Conservation (phyloP, 2,797 vertebrate species). For the Atherinosoma microstoma region DNA sequence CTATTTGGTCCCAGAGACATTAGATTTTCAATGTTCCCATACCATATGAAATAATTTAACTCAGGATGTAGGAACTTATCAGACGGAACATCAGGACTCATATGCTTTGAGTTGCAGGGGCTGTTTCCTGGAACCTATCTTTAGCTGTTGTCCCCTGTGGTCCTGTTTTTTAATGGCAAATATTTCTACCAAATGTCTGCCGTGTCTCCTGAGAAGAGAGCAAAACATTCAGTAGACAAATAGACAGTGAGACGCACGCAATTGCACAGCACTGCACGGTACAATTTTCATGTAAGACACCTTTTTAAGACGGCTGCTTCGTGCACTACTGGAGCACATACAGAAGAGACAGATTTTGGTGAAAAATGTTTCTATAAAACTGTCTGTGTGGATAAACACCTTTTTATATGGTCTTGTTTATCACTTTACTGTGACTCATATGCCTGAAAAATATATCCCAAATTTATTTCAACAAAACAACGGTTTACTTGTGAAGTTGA, state of each 20-base stretch:
- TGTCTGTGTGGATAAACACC: conserved; percentile 45
- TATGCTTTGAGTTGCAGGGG: conserved; percentile 63
- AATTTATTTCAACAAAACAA: conserved; percentile 20
- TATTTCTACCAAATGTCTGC: conserved; percentile 72
- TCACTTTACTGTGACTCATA: conserved; percentile 23
- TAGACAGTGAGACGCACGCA: conserved; percentile 50
- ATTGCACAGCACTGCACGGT: conserved; percentile 44
- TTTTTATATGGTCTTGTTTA: conserved; percentile 39
- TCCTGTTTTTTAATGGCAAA: conserved; percentile 71
- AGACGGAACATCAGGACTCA: conserved; percentile 69
- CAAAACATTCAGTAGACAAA: conserved; percentile 65
- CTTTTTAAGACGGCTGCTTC: conserved; percentile 67
- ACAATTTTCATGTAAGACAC: conserved; percentile 62
- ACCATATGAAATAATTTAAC: conserved; percentile 68
- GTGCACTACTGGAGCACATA: conserved; percentile 70
- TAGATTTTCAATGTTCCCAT: conserved; percentile 37
- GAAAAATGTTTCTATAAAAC: conserved; percentile 47
- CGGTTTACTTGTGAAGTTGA: conserved; percentile 13
- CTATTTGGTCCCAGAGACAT: conserved; percentile 40
- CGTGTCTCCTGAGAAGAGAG: conserved; percentile 64
- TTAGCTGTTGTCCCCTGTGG: conserved; percentile 68
- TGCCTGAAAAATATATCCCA: conserved; percentile 6
- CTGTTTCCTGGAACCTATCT: conserved; percentile 72
- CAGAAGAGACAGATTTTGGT: conserved; percentile 37
- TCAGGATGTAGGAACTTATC: conserved; percentile 73